A percentile compares a stretch with the other conserved stretches of the same genome.
Evolutionary conservation across 2,113 vertebrate species (phyloP).

Genomic region (Plestiodon gilberti): DNA sequence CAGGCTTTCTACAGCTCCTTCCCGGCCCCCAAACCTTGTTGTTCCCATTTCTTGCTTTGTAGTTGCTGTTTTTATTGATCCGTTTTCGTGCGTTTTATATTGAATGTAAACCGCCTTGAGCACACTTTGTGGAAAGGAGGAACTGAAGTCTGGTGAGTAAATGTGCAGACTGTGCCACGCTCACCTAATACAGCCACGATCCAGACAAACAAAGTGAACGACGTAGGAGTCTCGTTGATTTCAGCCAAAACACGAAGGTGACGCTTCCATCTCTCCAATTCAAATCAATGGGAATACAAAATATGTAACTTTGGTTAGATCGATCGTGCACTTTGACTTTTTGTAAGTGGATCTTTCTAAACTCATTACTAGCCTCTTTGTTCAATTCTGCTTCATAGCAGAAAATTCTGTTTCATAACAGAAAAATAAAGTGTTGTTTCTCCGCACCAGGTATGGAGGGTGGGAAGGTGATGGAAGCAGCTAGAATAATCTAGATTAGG

Average conservation of each 20-base stretch:
- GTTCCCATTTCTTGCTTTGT: background rate
- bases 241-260: background rate
- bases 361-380: background rate
- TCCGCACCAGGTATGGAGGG: too few species aligned
- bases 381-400: too few species aligned
- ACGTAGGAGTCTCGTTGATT: background rate
- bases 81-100: background rate
- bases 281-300: background rate
- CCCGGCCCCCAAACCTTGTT: background rate
- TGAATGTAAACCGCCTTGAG: background rate
- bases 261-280: background rate
- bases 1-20: background rate
- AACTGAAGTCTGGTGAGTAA: too few species aligned
- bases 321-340: too few species aligned
- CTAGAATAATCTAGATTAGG: too few species aligned
- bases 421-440: too few species aligned
- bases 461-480: too few species aligned
- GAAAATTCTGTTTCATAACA: too few species aligned
- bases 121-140: background rate
- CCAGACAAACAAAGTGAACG: too few species aligned
- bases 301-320: too few species aligned
- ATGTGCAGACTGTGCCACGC: too few species aligned
- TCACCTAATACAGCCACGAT: too few species aligned
- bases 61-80: background rate
- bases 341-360: background rate